Percentiles rank a stretch among this genome's conserved stretches.
phyloP scores from a whole-genome alignment of 2,888 invertebrate species.

The Eupsilia transversa region DNA sequence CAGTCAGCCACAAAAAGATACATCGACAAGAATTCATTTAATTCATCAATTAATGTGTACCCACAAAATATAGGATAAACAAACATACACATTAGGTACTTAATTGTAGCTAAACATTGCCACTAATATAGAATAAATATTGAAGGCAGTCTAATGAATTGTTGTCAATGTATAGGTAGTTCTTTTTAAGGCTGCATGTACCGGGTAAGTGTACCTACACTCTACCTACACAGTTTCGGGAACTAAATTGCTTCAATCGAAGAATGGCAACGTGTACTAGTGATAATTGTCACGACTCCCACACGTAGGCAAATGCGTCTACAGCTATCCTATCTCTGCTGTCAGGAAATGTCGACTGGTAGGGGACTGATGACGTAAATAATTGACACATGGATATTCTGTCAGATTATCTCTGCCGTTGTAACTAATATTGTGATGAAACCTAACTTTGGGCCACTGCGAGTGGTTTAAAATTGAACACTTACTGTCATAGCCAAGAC shows the following conservation, averaged over 20 bases:
- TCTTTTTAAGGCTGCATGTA: neutral
- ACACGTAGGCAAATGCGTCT: constrained; percentile 4
- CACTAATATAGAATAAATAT: neutral
- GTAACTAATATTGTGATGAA: neutral
- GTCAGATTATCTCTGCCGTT: neutral
- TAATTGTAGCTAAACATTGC: neutral
- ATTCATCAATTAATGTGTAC: neutral
- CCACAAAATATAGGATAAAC: neutral
- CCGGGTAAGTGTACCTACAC: neutral
- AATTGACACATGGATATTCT: constrained; percentile 14
- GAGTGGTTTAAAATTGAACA: neutral
- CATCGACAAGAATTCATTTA: neutral
- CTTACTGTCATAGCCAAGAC: neutral
- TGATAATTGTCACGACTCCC: constrained; percentile 10
- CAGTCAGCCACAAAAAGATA: neutral
- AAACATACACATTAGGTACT: neutral
- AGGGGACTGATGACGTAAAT: constrained; percentile 2
- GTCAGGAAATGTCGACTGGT: neutral
- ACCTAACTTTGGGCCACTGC: neutral
- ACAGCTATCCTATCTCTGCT: neutral
- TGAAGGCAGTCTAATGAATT: neutral
- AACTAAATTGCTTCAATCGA: constrained; percentile 4
- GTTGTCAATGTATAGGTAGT: neutral
- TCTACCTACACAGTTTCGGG: neutral
- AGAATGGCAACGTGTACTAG: neutral